Evolutionary conservation across 2,797 vertebrate species (phyloP).

Genomic region (Hozukius guyotensis): DNA sequence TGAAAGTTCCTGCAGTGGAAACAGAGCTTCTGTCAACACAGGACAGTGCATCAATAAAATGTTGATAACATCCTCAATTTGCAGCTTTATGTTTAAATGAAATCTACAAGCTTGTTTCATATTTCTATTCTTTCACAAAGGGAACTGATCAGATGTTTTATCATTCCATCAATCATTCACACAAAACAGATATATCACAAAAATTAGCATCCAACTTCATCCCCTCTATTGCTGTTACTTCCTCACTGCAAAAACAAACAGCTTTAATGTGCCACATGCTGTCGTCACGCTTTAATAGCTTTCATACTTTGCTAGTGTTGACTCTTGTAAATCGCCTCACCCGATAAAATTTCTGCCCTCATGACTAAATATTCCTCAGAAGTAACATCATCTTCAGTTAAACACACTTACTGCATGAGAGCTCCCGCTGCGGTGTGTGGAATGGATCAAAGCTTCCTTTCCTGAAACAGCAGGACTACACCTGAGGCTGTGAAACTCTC

Average conservation of each 20-base stretch:
- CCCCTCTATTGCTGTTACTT: background rate
- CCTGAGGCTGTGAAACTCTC: slow-evolving; percentile 33
- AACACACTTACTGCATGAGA: slow-evolving; percentile 54
- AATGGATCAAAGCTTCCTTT: slow-evolving; percentile 54
- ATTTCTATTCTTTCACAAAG: background rate
- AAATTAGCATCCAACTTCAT: background rate
- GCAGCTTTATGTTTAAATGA: background rate
- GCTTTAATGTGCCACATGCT: too few species aligned
- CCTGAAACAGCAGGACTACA: slow-evolving; percentile 57
- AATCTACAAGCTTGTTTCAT: background rate
- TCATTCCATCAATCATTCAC: background rate
- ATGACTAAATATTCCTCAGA: background rate
- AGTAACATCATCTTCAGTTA: background rate
- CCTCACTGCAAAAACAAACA: background rate
- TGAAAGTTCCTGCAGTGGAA: too few species aligned
- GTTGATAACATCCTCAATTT: background rate
- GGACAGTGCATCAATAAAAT: background rate
- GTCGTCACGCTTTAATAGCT: background rate
- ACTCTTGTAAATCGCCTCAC: background rate
- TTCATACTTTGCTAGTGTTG: background rate
- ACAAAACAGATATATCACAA: background rate
- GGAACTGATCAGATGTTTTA: background rate
- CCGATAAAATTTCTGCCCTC: background rate
- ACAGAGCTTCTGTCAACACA: background rate
- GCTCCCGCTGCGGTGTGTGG: background rate